phyloP scores from a whole-genome alignment of 2,113 vertebrate genomes.

The Hassar affinis region DNA sequence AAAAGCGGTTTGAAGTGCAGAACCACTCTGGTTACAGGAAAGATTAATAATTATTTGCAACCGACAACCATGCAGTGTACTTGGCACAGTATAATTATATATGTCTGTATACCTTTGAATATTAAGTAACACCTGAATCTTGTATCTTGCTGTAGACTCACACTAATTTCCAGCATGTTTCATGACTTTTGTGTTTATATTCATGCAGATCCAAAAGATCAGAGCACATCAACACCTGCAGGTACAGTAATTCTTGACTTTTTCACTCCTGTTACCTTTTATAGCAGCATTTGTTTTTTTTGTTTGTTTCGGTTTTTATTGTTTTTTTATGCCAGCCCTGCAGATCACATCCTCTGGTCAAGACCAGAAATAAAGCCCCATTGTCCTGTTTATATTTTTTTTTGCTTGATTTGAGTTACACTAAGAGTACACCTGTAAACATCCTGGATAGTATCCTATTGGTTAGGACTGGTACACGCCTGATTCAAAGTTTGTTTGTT shows the following conservation, averaged over 20 bases:
- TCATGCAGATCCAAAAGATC: background rate
- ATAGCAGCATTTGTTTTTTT: background rate
- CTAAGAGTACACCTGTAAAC: background rate
- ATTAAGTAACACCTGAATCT: no score
- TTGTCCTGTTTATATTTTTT: background rate
- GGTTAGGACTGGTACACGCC: background rate
- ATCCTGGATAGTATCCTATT: background rate
- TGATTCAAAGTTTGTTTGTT: background rate
- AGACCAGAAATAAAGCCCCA: background rate
- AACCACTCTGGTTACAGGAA: background rate
- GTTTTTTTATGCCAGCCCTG: background rate
- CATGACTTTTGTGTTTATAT: background rate
- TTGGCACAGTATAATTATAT: background rate
- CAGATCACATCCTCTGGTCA: background rate
- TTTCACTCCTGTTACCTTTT: background rate
- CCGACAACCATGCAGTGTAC: background rate
- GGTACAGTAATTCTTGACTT: background rate
- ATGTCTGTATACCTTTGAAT: background rate
- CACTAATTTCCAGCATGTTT: background rate
- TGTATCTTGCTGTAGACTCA: background rate
- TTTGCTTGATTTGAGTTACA: background rate
- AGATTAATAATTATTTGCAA: background rate
- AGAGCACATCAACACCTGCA: rapidly evolving
- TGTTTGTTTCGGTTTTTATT: background rate
- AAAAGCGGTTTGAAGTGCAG: background rate